Evolutionary conservation across 2,113 vertebrate genomes (phyloP).

Genomic region (Caranx melampygus): DNA sequence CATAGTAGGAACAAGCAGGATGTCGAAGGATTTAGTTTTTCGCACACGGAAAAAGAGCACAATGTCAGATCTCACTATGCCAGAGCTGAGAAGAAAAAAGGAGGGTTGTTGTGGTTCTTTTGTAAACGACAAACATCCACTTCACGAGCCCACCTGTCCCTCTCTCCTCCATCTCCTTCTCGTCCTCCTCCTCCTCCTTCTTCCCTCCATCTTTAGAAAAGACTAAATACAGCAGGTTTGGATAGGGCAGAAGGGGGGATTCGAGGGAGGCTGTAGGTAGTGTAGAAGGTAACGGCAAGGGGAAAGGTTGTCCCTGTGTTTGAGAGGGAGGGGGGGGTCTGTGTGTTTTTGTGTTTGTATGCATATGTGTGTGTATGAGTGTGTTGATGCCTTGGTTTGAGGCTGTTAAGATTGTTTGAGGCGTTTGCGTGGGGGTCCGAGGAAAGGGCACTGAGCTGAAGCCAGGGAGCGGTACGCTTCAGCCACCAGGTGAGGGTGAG

Average conservation of each 20-base stretch:
- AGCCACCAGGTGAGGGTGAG: conserved; percentile 96
- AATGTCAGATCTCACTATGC: conserved; percentile 63
- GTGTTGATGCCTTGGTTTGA: conserved; percentile 6
- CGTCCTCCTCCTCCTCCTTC: conserved; percentile 3
- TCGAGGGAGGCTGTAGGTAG: conserved; percentile 68
- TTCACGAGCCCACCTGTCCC: conserved; percentile 54
- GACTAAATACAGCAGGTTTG: conserved; percentile 76
- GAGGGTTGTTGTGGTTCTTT: conserved; percentile 39
- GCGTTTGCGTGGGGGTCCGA: conserved; percentile 96
- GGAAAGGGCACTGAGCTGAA: conserved; percentile 97
- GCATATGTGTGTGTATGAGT: conserved; percentile 7
- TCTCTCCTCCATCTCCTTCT: conserved; percentile 35
- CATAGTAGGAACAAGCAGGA: conserved; percentile 54
- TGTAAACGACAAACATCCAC: conserved; percentile 76
- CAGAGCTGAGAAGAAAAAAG: conserved; percentile 50
- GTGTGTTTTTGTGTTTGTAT: conserved; percentile 26
- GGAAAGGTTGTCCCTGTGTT: conserved; percentile 58
- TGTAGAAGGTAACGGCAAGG: conserved; percentile 72
- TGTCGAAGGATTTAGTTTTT: conserved; percentile 49
- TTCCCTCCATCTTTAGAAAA: conserved; percentile 66
- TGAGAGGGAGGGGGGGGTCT: conserved; percentile 27
- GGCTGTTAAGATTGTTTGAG: conserved; percentile 96
- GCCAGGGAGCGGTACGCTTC: conserved; percentile 97
- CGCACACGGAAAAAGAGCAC: conserved; percentile 54
- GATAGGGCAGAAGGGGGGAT: conserved; percentile 55